These are phyloP conservation scores for Columbina picui DNA, from an alignment of 2,113 vertebrate species.

Conservation along the genomic window DNA sequence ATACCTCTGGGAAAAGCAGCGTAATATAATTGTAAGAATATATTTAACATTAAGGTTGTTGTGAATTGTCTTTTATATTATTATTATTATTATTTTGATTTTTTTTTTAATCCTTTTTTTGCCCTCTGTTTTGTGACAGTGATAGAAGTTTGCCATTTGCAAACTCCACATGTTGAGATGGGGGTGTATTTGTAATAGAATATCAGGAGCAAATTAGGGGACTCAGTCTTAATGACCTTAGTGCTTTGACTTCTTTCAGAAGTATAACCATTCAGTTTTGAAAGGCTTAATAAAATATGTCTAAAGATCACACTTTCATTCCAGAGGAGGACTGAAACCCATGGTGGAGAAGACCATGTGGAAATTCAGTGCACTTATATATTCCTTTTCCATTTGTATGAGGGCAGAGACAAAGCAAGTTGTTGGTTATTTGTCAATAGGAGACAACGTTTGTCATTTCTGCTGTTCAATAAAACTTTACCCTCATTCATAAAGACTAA, in stretches of 20 bases:
- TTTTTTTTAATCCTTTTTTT: background rate
- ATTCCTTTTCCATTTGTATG: background rate
- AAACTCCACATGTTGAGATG: background rate
- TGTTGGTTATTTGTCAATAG: background rate
- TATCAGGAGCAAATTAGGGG: background rate
- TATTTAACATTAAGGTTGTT: constrained; percentile 69
- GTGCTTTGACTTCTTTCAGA: background rate
- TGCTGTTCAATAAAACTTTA: background rate
- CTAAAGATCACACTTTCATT: background rate
- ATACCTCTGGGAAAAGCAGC: constrained; percentile 36
- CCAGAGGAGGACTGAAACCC: background rate
- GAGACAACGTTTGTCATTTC: background rate
- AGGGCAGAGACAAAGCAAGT: background rate
- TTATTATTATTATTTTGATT: background rate
- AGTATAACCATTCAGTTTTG: background rate
- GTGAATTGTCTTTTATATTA: background rate
- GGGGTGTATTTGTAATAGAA: background rate
- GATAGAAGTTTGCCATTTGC: background rate
- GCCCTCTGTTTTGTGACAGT: background rate
- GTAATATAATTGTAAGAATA: constrained; percentile 51
- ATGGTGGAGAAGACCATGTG: background rate
- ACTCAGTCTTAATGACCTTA: background rate
- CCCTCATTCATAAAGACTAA: background rate
- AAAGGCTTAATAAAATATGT: background rate
- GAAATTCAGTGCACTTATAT: background rate